These are phyloP conservation scores for Drosophila triauraria DNA, from an alignment of 1,140 invertebrate genomes.

Conservation along the genomic window DNA sequence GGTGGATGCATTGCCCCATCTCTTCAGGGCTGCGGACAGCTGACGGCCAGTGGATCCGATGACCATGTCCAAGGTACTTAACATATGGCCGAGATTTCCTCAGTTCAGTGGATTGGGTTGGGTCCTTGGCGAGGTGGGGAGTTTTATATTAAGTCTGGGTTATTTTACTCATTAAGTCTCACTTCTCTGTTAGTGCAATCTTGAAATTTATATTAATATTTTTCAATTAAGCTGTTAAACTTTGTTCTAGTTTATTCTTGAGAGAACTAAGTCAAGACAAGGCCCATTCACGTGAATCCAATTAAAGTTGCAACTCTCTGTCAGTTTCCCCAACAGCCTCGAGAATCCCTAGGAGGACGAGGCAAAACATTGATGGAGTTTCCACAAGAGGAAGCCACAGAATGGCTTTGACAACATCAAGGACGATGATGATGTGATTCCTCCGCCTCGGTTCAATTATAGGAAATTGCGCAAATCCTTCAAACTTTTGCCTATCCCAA, in stretches of 20 bases:
- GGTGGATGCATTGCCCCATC: slow-evolving; percentile 22
- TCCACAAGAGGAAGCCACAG: slow-evolving; percentile 30
- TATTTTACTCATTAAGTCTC: background rate
- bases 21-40: slow-evolving; percentile 24
- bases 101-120: slow-evolving; percentile 11
- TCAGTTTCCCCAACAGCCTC: slow-evolving; percentile 8
- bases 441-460: slow-evolving; percentile 61
- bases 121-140: background rate
- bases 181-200: background rate
- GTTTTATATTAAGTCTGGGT: background rate
- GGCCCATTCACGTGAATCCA: slow-evolving; percentile 35
- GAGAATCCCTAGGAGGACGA: slow-evolving; percentile 19
- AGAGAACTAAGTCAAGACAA: background rate
- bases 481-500: slow-evolving; percentile 58
- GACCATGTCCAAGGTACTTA: slow-evolving; percentile 17
- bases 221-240: background rate
- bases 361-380: slow-evolving; percentile 16
- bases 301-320: slow-evolving; percentile 36
- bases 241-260: background rate
- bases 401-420: slow-evolving; percentile 61
- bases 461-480: slow-evolving; percentile 75
- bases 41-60: slow-evolving; percentile 33
- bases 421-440: slow-evolving; percentile 30
- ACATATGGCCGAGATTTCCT: slow-evolving; percentile 33
- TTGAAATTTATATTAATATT: background rate